Percentiles rank a stretch among this genome's conserved stretches.
These are phyloP conservation scores for Phaonia tiefii DNA, from an alignment of 2,888 invertebrate species.

Conservation along the genomic window DNA sequence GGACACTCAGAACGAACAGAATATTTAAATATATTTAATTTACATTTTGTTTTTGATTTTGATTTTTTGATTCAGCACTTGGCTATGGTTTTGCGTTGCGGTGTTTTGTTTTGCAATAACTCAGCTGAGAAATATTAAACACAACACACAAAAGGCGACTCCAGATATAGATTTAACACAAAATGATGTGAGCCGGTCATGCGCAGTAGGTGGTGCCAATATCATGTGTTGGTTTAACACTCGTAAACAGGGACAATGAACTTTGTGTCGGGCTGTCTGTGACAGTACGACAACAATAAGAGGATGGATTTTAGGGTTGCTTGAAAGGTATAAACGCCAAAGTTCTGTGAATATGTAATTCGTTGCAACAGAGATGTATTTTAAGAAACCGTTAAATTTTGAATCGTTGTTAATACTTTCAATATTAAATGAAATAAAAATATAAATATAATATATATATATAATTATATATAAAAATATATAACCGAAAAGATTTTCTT, in stretches of 20 bases:
- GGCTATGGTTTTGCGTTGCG: slow-evolving; percentile 1
- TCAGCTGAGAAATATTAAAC: no score
- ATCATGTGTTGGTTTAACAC: slow-evolving; percentile 37
- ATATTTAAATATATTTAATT: slow-evolving; percentile 22
- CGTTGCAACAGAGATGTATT: no score
- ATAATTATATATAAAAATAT: no score
- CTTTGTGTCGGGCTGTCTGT: background rate
- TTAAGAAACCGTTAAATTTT: no score
- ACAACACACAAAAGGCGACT: no score
- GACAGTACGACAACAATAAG: background rate
- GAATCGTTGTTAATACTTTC: no score
- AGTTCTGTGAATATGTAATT: no score
- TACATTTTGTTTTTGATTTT: slow-evolving; percentile 52
- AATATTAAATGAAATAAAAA: no score
- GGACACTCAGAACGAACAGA: no score
- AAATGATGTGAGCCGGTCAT: slow-evolving; percentile 42
- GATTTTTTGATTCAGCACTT: slow-evolving; percentile 6
- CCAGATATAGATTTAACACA: slow-evolving; percentile 30
- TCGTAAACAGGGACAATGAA: background rate
- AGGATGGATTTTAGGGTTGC: slow-evolving; percentile 1
- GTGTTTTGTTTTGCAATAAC: slow-evolving; percentile 20
- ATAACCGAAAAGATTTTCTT: no score
- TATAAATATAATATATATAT: no score
- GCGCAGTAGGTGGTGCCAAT: slow-evolving; percentile 29
- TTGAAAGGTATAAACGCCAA: background rate